phyloP scores from a whole-genome alignment of 2,888 invertebrate genomes.

The Hydriomena furcata region DNA sequence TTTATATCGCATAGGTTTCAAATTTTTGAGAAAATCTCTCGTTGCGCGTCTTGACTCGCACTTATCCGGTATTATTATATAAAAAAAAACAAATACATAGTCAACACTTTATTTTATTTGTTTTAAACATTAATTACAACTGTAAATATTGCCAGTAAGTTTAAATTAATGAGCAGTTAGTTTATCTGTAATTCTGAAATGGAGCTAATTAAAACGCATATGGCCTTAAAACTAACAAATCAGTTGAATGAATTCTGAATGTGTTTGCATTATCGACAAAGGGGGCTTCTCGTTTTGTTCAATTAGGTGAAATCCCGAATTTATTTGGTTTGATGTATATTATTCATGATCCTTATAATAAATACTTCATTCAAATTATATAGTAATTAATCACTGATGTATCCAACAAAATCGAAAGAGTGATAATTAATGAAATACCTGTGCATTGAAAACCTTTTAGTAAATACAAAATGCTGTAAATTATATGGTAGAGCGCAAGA shows the following conservation, averaged over 20 bases:
- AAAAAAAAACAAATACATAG: background rate
- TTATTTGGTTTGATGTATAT: slow-evolving; percentile 4
- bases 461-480: background rate
- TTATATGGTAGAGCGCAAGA: background rate
- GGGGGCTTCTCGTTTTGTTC: slow-evolving; percentile 13
- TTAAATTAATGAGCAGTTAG: slow-evolving; percentile 2
- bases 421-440: background rate
- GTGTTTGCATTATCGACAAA: slow-evolving; percentile 15
- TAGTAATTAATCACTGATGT: background rate
- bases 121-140: background rate
- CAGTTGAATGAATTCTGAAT: slow-evolving; percentile 15
- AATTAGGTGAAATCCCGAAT: slow-evolving; percentile 33
- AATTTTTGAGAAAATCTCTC: no score
- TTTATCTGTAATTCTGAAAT: slow-evolving; percentile 1
- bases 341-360: background rate
- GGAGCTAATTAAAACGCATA: slow-evolving; percentile 21
- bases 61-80: no score
- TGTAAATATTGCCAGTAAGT: background rate
- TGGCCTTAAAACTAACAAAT: slow-evolving; percentile 24
- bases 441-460: background rate
- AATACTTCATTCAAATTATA: background rate
- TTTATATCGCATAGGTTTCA: no score
- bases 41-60: no score
- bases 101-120: background rate
- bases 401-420: background rate